Conservation (phyloP, 2,797 vertebrate species). For the Squalus acanthias region DNA sequence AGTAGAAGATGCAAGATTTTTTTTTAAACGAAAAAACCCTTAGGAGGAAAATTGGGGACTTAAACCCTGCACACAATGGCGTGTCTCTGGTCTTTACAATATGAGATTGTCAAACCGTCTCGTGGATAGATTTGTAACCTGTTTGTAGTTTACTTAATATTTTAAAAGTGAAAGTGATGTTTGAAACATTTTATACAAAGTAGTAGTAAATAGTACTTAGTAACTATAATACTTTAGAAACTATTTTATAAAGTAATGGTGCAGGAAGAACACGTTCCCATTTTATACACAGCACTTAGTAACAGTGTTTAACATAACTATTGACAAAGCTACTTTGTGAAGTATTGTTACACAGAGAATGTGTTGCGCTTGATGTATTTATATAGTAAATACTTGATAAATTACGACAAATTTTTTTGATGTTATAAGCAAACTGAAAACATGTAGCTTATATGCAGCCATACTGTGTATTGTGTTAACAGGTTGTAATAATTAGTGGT, state of each 20-base stretch:
- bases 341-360: neutral
- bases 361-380: neutral
- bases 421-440: neutral
- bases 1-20: neutral
- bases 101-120: neutral
- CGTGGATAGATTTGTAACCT: neutral
- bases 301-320: neutral
- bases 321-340: neutral
- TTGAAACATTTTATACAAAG: conserved; percentile 5
- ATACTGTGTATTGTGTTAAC: neutral
- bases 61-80: neutral
- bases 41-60: neutral
- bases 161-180: conserved; percentile 2
- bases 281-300: neutral
- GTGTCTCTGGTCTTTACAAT: neutral
- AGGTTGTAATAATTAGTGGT: neutral
- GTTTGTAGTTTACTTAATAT: neutral
- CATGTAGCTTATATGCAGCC: neutral
- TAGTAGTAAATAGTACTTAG: neutral
- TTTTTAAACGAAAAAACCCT: neutral
- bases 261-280: conserved; percentile 1
- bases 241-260: neutral
- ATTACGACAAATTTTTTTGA: neutral
- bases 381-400: neutral
- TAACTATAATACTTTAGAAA: neutral